phyloP scores from a whole-genome alignment of 2,888 invertebrate genomes.

The Rhaphigaster nebulosa region DNA sequence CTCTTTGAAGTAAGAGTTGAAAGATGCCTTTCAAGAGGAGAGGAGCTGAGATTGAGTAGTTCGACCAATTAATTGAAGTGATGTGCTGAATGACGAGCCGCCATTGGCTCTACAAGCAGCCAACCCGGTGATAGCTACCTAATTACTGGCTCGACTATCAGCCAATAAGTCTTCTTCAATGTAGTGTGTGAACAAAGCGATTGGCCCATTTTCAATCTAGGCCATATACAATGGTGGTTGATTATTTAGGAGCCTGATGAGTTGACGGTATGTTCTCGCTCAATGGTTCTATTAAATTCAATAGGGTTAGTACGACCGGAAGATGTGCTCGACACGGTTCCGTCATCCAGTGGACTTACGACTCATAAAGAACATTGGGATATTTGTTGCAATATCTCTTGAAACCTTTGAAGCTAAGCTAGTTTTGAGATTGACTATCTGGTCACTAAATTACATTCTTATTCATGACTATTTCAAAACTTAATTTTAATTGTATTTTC shows the following conservation, averaged over 20 bases:
- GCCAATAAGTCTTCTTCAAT: not conserved
- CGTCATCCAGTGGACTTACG: not conserved
- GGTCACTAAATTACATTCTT: too few species aligned
- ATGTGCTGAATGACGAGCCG: not conserved
- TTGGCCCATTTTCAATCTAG: not conserved
- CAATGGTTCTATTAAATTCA: not conserved
- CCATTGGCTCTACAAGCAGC: not conserved
- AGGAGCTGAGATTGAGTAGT: not conserved
- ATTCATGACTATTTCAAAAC: too few species aligned
- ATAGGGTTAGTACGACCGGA: not conserved
- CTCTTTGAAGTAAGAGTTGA: not conserved
- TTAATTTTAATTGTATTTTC: too few species aligned
- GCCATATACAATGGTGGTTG: not conserved
- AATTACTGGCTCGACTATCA: not conserved
- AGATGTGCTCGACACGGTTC: not conserved
- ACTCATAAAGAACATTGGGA: not conserved
- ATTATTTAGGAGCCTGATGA: not conserved
- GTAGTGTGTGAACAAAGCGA: not conserved
- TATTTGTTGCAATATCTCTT: too few species aligned
- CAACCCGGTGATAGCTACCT: not conserved
- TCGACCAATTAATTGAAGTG: constrained; percentile 1
- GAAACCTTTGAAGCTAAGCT: too few species aligned
- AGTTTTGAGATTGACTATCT: too few species aligned
- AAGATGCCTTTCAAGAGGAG: not conserved
- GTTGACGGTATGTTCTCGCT: not conserved